Conservation (phyloP, 2,888 invertebrate species). For the Amitus sp. region DNA sequence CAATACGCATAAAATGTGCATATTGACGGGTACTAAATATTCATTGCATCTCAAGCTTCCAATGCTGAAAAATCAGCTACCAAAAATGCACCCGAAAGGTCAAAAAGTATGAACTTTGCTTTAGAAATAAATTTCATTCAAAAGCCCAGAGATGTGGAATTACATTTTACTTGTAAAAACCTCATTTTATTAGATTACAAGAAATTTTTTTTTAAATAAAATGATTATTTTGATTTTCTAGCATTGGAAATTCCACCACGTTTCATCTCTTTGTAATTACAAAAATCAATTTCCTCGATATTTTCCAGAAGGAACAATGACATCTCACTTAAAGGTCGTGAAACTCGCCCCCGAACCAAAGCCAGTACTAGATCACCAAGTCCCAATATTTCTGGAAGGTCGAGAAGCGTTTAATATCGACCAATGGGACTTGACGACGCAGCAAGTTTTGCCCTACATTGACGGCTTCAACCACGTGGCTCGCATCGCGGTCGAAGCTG, state of each 20-base stretch:
- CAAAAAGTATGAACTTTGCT: too few relatives aligned
- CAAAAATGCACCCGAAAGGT: too few relatives aligned
- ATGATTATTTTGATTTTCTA: not conserved
- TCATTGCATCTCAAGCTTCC: too few relatives aligned
- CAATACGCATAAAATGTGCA: constrained; percentile 82
- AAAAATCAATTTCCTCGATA: not conserved
- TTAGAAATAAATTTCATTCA: too few relatives aligned
- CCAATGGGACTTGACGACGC: constrained; percentile 94
- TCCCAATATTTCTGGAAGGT: constrained; percentile 83
- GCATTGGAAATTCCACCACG: too few relatives aligned
- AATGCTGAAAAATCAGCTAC: not conserved
- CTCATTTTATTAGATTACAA: too few relatives aligned
- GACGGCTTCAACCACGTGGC: constrained; percentile 94
- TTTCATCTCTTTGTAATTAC: not conserved
- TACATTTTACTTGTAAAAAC: too few relatives aligned
- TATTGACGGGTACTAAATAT: constrained; percentile 74
- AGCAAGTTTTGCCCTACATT: constrained; percentile 89
- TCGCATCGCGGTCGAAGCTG: constrained; percentile 88
- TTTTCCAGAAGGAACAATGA: constrained; percentile 80
- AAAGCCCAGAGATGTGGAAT: too few relatives aligned
- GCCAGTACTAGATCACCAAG: constrained; percentile 87
- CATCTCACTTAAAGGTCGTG: constrained; percentile 89
- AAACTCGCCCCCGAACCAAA: constrained; percentile 83
- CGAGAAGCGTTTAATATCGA: constrained; percentile 74
- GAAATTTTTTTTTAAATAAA: too few relatives aligned